Percentiles rank a stretch among this genome's conserved stretches.
These are phyloP conservation scores for Plutella xylostella DNA, from an alignment of 2,888 invertebrate genomes.

Conservation along the genomic window DNA sequence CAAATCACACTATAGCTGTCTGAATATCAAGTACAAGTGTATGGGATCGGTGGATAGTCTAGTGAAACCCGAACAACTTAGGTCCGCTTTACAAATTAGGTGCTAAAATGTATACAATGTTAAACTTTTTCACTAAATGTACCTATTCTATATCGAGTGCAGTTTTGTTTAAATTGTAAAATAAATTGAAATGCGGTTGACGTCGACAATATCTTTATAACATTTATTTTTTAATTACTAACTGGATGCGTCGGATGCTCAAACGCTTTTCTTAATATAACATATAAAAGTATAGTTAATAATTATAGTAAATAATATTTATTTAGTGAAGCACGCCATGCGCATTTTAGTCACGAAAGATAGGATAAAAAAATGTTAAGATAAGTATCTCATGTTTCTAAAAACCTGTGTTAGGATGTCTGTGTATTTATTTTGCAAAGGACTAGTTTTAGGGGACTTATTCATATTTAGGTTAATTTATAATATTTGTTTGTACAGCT, in stretches of 20 bases:
- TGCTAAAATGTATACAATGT: constrained; percentile 53
- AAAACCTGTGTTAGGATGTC: background rate
- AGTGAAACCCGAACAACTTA: too few species aligned
- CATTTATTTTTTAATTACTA: constrained; percentile 14
- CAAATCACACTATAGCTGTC: too few species aligned
- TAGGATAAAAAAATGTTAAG: background rate
- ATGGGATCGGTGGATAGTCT: too few species aligned
- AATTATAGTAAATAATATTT: background rate
- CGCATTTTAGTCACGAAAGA: constrained; percentile 1
- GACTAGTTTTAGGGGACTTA: background rate
- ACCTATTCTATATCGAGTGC: background rate
- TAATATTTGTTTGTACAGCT: constrained; percentile 53
- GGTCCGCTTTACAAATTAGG: constrained; percentile 60
- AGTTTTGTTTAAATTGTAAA: constrained; percentile 32
- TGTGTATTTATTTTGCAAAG: background rate
- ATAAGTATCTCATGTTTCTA: background rate
- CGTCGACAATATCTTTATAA: constrained; percentile 59
- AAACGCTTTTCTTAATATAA: constrained; percentile 2
- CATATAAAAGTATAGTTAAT: background rate
- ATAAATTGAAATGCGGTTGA: constrained; percentile 49
- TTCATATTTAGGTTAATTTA: background rate
- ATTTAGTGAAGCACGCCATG: constrained; percentile 1
- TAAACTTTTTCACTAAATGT: constrained; percentile 1
- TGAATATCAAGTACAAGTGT: too few species aligned
- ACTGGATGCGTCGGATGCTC: constrained; percentile 1